Base-by-base conservation (phyloP, 1,140 invertebrate genomes). In the Macrocentrus cingulum region DNA sequence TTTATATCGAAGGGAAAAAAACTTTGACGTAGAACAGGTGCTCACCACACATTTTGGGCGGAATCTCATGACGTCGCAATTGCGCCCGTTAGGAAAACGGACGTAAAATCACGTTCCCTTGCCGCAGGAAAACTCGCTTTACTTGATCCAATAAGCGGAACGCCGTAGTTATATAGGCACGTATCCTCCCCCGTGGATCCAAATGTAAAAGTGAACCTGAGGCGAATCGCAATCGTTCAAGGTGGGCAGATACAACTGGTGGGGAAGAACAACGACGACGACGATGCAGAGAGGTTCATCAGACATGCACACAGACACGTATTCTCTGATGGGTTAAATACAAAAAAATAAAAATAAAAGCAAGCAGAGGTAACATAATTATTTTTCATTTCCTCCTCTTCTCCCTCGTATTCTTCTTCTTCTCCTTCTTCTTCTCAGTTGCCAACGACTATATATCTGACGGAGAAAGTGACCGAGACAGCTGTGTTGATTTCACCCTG, bases 71-170 rank as follows among this genome's bases (percentile, higher is more conserved):
- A 63, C 63, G 60, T 74, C 67, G 66, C 63, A 72, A 72, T 42
- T 44, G 68, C 69, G 71, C 71, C 73, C 75, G 67, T 65, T 37
- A 62, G 68, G 56, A 68, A 41, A 59, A 56, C 64, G 74, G 68
- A 70, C 67, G 67, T 73, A 71, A 71, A 66, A 62, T 71, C 56
- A 71, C 64, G 65, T 68, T 74, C 69, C 71, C 74, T 74, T 67
- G 67, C 55, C 66, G 69, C 68, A 74, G 71, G 72, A 71, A 76
- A 75, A 74, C 70, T 69, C 71, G 68, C 66, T 64, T 77, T 72
- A 79, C 77, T 80, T 79, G 67, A 71, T 66, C 67, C 76, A 80
- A 80, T 80, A 68, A 77, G 69, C 68, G 75, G 75, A 80, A 80
- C 77, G 70, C 53, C 70, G 71, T 68, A 64, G 77, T 80, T 80